phyloP scores from a whole-genome alignment of 2,888 invertebrate genomes.

The Pachliopta kotzebuea region DNA sequence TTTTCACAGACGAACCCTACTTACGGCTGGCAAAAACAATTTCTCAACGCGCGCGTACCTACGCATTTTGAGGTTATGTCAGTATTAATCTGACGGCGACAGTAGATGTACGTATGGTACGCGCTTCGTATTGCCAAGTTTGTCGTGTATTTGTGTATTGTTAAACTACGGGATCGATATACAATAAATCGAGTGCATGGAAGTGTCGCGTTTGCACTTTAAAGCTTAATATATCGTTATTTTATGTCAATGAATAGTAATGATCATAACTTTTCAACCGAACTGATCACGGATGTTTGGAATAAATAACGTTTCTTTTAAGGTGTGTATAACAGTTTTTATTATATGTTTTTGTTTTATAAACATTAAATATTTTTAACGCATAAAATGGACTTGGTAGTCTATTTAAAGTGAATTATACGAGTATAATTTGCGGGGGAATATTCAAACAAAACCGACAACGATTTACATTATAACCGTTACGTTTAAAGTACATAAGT shows the following conservation, averaged over 20 bases:
- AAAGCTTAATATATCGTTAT: conserved; percentile 41
- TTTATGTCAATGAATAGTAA: conserved; percentile 39
- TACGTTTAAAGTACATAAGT: conserved; percentile 25
- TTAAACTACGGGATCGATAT: conserved; percentile 60
- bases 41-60: conserved; percentile 65
- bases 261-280: conserved; percentile 49
- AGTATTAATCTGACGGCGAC: conserved; percentile 72
- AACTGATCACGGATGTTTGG: conserved; percentile 33
- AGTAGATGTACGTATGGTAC: conserved; percentile 56
- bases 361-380: background rate
- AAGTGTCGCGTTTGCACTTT: conserved; percentile 46
- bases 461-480: conserved; percentile 19
- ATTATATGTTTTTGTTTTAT: background rate
- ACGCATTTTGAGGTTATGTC: conserved; percentile 74
- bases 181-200: conserved; percentile 59
- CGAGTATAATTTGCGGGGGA: background rate
- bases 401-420: no score
- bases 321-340: conserved; percentile 22
- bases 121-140: conserved; percentile 26
- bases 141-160: conserved; percentile 47
- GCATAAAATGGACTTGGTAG: background rate
- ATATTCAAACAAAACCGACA: conserved; percentile 1
- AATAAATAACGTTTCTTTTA: conserved; percentile 27
- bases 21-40: conserved; percentile 71
- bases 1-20: conserved; percentile 65